A percentile compares a stretch with the other conserved stretches of the same genome.
Evolutionary conservation across 2,797 vertebrate genomes (phyloP).

Genomic region (Pempheris klunzingeri): DNA sequence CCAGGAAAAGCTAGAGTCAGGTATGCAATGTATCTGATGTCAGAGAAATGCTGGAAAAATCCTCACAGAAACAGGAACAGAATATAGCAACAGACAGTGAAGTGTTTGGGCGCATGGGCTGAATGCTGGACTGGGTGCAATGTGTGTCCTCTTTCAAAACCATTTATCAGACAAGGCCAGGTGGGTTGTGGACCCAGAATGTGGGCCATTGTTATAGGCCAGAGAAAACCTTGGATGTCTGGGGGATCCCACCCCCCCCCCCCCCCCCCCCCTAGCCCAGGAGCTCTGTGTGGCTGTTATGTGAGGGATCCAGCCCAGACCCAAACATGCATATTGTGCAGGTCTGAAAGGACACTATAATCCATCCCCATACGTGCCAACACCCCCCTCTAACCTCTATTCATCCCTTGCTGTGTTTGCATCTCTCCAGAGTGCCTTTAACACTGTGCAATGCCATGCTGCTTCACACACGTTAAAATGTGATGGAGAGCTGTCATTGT

Average conservation of each 20-base stretch:
- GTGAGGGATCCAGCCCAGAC: slow-evolving; percentile 70
- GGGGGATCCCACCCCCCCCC: slow-evolving; percentile 54
- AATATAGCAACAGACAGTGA: slow-evolving; percentile 21
- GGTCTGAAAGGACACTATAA: slow-evolving; percentile 82
- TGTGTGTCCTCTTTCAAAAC: slow-evolving; percentile 67
- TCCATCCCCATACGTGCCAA: slow-evolving; percentile 77
- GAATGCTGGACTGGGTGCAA: slow-evolving; percentile 50
- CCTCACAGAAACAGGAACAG: slow-evolving; percentile 18
- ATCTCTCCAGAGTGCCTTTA: slow-evolving; percentile 75
- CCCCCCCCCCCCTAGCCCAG: slow-evolving; percentile 30
- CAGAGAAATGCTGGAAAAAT: slow-evolving; percentile 32
- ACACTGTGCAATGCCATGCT: slow-evolving; percentile 53
- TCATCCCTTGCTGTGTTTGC: slow-evolving; percentile 74
- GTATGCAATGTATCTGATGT: slow-evolving; percentile 7
- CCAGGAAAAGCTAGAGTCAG: not conserved
- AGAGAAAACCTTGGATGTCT: slow-evolving; percentile 71
- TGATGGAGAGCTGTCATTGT: slow-evolving; percentile 78
- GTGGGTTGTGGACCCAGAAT: slow-evolving; percentile 80
- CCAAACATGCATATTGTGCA: slow-evolving; percentile 81
- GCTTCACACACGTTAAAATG: slow-evolving; percentile 67
- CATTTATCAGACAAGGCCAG: slow-evolving; percentile 83
- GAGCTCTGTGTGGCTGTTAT: slow-evolving; percentile 65
- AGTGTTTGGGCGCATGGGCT: slow-evolving; percentile 42
- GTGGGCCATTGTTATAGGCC: slow-evolving; percentile 79
- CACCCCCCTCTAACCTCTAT: slow-evolving; percentile 69